Conservation (phyloP, 1,140 invertebrate genomes). For the Cydia splendana region DNA sequence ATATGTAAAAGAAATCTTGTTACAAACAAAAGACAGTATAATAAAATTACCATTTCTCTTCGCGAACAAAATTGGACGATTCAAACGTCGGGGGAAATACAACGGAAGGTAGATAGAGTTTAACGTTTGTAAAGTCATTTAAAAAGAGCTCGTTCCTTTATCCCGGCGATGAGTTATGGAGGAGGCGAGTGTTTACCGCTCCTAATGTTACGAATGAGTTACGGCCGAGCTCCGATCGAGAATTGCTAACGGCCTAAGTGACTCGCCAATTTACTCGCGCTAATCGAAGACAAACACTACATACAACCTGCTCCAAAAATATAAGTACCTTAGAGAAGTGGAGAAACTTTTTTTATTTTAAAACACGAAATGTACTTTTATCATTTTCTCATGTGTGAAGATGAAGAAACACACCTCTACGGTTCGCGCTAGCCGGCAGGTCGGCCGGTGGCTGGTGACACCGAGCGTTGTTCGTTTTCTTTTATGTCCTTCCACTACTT, state of each 20-base stretch:
- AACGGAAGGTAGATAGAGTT: constrained; percentile 25
- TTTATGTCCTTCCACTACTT: too few relatives aligned
- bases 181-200: constrained; percentile 17
- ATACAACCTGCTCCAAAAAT: background rate
- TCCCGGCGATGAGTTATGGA: constrained; percentile 26
- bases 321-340: too few relatives aligned
- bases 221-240: background rate
- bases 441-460: too few relatives aligned
- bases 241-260: constrained; percentile 6
- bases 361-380: too few relatives aligned
- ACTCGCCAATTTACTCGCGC: constrained; percentile 14
- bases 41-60: constrained; percentile 31
- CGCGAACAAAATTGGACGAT: constrained; percentile 25
- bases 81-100: constrained; percentile 14
- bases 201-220: background rate
- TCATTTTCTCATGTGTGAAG: too few relatives aligned
- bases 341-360: too few relatives aligned
- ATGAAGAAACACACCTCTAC: too few relatives aligned
- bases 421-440: too few relatives aligned
- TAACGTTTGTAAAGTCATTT: constrained; percentile 25
- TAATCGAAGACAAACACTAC: background rate
- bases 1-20: constrained; percentile 20
- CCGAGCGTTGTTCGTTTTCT: too few relatives aligned
- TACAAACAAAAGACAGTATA: background rate
- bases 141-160: constrained; percentile 20